Conservation (phyloP, 1,140 invertebrate genomes). For the Leptopilina boulardi region DNA sequence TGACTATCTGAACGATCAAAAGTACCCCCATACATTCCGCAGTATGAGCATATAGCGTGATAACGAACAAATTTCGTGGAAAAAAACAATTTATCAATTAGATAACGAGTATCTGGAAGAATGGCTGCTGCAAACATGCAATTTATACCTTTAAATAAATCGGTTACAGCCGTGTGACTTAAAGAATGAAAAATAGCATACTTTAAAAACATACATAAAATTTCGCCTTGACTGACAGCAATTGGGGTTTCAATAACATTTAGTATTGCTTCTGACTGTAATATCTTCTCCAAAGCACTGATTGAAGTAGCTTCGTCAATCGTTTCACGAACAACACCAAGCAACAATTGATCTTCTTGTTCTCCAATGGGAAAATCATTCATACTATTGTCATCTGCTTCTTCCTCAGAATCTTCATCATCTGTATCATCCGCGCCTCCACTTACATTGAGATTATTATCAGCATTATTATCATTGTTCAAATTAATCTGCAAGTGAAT, state of each 20-base stretch:
- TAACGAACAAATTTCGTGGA: neutral
- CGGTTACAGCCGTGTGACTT: neutral
- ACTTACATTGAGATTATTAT: too few relatives aligned
- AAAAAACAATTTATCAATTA: too few relatives aligned
- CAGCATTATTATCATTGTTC: too few relatives aligned
- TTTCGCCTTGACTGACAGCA: slow-evolving; percentile 19
- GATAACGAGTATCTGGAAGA: neutral
- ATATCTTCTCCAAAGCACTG: neutral
- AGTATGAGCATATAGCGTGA: neutral
- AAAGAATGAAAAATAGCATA: slow-evolving; percentile 10
- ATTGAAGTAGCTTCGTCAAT: too few relatives aligned
- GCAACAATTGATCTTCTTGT: neutral
- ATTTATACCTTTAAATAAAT: slow-evolving; percentile 24
- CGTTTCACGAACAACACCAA: too few relatives aligned
- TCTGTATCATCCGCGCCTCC: too few relatives aligned
- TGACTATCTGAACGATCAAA: neutral
- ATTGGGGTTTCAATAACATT: slow-evolving; percentile 1
- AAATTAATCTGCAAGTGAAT: too few relatives aligned
- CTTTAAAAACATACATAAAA: slow-evolving; percentile 33
- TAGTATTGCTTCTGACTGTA: neutral
- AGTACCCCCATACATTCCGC: neutral
- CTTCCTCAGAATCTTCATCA: neutral
- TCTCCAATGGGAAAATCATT: neutral
- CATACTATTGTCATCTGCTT: neutral
- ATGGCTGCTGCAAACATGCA: neutral